phyloP scores from a whole-genome alignment of 2,888 invertebrate species.

The Tetrapedia diversipes region DNA sequence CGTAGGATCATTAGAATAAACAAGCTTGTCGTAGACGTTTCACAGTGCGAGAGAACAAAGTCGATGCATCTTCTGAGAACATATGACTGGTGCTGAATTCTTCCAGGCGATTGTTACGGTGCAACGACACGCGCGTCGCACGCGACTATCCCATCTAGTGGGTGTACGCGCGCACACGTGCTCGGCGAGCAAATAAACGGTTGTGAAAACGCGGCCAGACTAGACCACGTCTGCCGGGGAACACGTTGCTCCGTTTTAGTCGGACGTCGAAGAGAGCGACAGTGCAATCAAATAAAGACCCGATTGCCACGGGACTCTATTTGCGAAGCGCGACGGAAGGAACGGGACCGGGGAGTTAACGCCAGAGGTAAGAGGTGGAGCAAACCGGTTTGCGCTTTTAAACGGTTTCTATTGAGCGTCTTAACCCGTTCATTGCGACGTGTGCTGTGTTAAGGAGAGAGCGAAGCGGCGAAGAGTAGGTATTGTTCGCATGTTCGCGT shows the following conservation, averaged over 20 bases:
- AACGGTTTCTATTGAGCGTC: neutral
- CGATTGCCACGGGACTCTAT: conserved; percentile 32
- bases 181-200: conserved; percentile 50
- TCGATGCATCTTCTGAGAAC: too few relatives aligned
- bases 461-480: too few relatives aligned
- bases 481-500: too few relatives aligned
- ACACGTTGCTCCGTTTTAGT: conserved; percentile 27
- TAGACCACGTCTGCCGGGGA: conserved; percentile 25
- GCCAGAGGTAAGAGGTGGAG: neutral
- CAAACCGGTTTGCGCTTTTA: conserved; percentile 6
- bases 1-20: neutral
- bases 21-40: neutral
- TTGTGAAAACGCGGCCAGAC: conserved; percentile 32
- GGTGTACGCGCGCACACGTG: conserved; percentile 31
- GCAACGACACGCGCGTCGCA: conserved; percentile 43
- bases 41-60: neutral
- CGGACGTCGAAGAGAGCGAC: conserved; percentile 20
- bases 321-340: conserved; percentile 9
- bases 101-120: neutral
- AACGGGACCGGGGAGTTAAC: neutral
- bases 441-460: too few relatives aligned
- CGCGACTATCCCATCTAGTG: conserved; percentile 46
- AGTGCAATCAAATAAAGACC: conserved; percentile 43
- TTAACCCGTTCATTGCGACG: neutral
- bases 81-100: conserved; percentile 20